Evolutionary conservation across 1,140 invertebrate species (phyloP).

Genomic region (Drosophila suzukii): DNA sequence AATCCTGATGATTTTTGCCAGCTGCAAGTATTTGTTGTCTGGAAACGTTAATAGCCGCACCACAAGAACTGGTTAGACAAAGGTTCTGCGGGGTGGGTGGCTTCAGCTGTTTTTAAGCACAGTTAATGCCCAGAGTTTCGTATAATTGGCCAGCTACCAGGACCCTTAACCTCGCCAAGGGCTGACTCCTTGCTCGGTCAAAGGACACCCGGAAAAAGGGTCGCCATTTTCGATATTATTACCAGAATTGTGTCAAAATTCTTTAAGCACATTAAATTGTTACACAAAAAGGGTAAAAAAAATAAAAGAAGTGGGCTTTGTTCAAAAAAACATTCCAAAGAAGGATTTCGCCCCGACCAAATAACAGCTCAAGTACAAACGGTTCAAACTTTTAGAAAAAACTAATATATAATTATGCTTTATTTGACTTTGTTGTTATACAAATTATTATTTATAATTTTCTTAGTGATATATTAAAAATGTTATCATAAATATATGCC

Average conservation of each 20-base stretch:
- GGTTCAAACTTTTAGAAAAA: constrained; percentile 3
- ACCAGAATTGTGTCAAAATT: constrained; percentile 68
- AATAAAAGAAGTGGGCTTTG: constrained; percentile 2
- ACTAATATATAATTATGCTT: too few relatives aligned
- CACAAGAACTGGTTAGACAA: constrained; percentile 31
- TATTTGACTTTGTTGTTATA: too few relatives aligned
- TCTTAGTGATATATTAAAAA: too few relatives aligned
- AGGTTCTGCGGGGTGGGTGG: constrained; percentile 1
- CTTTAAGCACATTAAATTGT: constrained; percentile 66
- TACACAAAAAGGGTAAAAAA: constrained; percentile 16
- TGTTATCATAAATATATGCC: too few relatives aligned
- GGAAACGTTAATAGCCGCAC: constrained; percentile 62
- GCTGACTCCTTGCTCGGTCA: constrained; percentile 28
- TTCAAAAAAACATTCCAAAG: constrained; percentile 28
- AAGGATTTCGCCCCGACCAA: constrained; percentile 8
- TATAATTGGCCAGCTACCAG: constrained; percentile 41
- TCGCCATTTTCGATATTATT: constrained; percentile 55
- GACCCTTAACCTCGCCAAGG: constrained; percentile 17
- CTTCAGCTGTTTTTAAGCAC: constrained; percentile 52
- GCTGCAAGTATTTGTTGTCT: constrained; percentile 64
- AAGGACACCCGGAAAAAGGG: constrained; percentile 47
- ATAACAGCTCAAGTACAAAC: constrained; percentile 2
- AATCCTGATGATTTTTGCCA: constrained; percentile 49
- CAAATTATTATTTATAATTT: not conserved
- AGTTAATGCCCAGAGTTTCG: constrained; percentile 55